Base-by-base conservation (phyloP, 2,797 vertebrate genomes). In the Melanotaenia boesemani region DNA sequence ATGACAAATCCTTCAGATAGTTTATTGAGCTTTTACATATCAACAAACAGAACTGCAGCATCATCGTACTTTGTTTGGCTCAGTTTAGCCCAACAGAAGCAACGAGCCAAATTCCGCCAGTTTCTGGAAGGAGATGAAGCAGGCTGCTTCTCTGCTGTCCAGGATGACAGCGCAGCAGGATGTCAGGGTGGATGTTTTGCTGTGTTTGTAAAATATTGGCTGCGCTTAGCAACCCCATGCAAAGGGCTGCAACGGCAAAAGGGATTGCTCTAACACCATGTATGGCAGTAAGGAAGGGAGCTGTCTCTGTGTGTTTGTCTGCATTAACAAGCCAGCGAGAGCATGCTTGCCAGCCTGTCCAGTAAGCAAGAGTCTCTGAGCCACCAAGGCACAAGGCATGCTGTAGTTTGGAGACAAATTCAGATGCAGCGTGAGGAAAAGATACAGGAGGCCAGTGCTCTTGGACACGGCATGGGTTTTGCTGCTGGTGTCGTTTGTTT, bases 121-220 rank as follows among this genome's bases (percentile, higher is more conserved):
- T 86, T 83, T 76, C 83, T 89, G 81, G 77, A 82, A 71, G 52
- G 67, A 68, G 66, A 5, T 18, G 2, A 58, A 66, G 46, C 75
- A 16, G 65, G 34, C 69, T 70, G 81, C 28, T 65, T 64, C 73
- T 56, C 63, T 61, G 79, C 72, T 57, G 66, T 84, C 80, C 78
- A 72, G 76, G 70, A 66, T 66, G 82, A 75, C 81, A 79, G 81
- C 20, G 32, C 37, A 80, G 77, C 80, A 63, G 82, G 65, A 76
- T 66, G 68, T 81, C 86, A 85, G 78, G 48, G 73, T 85, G 85
- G 64, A 77, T 90, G 80, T 74, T 85, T 64, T 69, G 75, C 81
- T 86, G 76, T 90, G 87, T 92, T 92, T 92, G 88, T 89, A 76
- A 86, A 89, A 89, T 82, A 88, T 83, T 85, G 80, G 82, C 84